Percentiles rank a stretch among this genome's conserved stretches.
Conservation (phyloP, 2,113 vertebrate species). For the Bungarus multicinctus region DNA sequence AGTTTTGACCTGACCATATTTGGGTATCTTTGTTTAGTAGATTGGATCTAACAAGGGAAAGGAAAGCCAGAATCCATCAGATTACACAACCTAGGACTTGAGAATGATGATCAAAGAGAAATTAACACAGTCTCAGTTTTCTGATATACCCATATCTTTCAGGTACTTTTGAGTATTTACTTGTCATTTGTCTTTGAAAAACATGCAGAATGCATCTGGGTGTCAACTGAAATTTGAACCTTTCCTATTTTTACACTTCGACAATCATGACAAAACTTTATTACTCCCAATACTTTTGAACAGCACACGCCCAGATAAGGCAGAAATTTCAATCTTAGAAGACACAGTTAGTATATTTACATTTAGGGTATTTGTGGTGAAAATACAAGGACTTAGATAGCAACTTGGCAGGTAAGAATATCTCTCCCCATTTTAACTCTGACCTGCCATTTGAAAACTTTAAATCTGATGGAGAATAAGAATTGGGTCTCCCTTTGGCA, state of each 20-base stretch:
- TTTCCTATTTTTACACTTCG: neutral
- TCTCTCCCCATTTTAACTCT: neutral
- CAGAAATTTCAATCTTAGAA: neutral
- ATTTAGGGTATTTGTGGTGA: neutral
- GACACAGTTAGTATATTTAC: neutral
- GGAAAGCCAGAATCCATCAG: neutral
- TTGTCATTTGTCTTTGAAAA: neutral
- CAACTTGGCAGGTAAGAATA: neutral
- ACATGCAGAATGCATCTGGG: neutral
- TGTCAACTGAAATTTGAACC: neutral
- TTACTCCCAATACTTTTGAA: neutral
- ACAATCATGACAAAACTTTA: neutral
- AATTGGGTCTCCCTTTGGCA: neutral
- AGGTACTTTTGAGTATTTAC: neutral
- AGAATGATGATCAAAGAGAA: neutral
- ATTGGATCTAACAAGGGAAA: neutral
- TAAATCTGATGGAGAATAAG: neutral
- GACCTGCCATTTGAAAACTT: neutral
- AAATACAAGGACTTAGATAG: neutral
- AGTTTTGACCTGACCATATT: neutral
- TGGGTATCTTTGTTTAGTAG: neutral
- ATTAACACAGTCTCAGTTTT: neutral
- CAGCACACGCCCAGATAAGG: neutral
- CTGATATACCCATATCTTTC: neutral
- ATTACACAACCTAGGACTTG: neutral